Evolutionary conservation across 2,113 vertebrate genomes (phyloP), one percentile per base, ranked within the genome.

Genomic region (Ptilorrhoa leucosticta): DNA sequence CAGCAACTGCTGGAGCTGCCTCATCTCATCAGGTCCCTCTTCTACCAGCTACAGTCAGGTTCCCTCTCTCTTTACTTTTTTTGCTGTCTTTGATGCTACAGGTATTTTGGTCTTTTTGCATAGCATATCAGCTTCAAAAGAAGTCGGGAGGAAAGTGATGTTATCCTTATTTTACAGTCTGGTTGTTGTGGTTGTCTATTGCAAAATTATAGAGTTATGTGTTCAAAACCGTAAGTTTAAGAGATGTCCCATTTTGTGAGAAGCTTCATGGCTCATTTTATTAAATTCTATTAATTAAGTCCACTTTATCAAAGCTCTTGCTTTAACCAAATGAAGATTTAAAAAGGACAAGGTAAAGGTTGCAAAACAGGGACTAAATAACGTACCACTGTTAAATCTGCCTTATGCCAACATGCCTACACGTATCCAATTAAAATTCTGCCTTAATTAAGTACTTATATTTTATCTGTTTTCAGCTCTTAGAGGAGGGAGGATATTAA

Each of bases 371-470:
- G 42, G 58, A 66, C 15, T 56, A 89, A 90, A 93, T 65, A 91
- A 89, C 4, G 51, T 83, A 94, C 53, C 83, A 40, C 90, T 93
- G 66, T 64, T 68, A 84, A 89, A 90, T 83, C 19, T 89, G 73
- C 54, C 75, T 94, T 93, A 93, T 93, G 95, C 79, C 90, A 93
- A 90, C 56, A 88, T 96, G 94, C 94, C 96, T 95, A 96, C 95
- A 96, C 86, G 88, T 42, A 89, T 27, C 83, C 83, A 96, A 93
- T 96, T 96, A 96, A 97, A 97, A 96, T 96, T 93, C 86, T 94
- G 66, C 47, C 77, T 92, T 95, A 96, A 97, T 97, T 93, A 97
- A 97, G 75, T 96, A 90, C 88, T 84, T 94, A 87, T 73, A 92
- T 93, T 97, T 96, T 96, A 93, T 88, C 83, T 85, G 71, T 69